Percentiles rank a stretch among this genome's conserved stretches.
These are phyloP conservation scores for Cloeon dipterum DNA, from an alignment of 2,888 invertebrate species.

Conservation along the genomic window DNA sequence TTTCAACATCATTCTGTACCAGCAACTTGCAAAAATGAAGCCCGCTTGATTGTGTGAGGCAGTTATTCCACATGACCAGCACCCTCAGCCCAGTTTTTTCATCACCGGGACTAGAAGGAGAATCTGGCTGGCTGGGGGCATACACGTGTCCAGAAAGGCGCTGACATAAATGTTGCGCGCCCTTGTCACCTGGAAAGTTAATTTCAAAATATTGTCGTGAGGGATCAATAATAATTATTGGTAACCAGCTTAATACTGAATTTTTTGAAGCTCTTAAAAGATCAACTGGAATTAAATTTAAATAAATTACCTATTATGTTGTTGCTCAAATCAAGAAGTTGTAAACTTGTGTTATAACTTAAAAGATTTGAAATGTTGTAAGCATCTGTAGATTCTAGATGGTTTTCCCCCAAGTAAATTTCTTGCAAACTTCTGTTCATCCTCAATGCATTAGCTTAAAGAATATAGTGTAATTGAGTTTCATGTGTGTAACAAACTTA, in stretches of 20 bases:
- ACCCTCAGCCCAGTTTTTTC: constrained; percentile 28
- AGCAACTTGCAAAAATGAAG: constrained; percentile 35
- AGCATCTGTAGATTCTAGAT: constrained; percentile 48
- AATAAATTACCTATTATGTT: constrained; percentile 19
- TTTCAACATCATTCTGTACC: constrained; percentile 18
- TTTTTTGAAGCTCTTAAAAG: not conserved
- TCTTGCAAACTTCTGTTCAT: constrained; percentile 53
- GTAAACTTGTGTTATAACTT: constrained; percentile 45
- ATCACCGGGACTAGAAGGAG: not conserved
- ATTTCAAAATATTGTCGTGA: too few relatives aligned
- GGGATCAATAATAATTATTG: too few relatives aligned
- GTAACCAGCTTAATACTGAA: too few relatives aligned
- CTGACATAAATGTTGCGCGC: constrained; percentile 1
- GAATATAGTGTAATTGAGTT: too few relatives aligned
- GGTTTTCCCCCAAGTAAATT: constrained; percentile 64
- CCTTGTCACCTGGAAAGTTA: not conserved
- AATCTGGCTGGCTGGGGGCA: too few relatives aligned
- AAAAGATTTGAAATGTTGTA: constrained; percentile 52
- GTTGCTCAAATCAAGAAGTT: constrained; percentile 52
- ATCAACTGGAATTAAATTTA: too few relatives aligned
- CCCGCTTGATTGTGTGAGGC: constrained; percentile 50
- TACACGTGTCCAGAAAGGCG: too few relatives aligned
- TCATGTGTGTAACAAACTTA: not conserved
- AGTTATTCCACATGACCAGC: constrained; percentile 73
- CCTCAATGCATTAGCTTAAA: constrained; percentile 49